Base-by-base conservation (phyloP, 2,888 invertebrate species). In the Tethea ocularis region DNA sequence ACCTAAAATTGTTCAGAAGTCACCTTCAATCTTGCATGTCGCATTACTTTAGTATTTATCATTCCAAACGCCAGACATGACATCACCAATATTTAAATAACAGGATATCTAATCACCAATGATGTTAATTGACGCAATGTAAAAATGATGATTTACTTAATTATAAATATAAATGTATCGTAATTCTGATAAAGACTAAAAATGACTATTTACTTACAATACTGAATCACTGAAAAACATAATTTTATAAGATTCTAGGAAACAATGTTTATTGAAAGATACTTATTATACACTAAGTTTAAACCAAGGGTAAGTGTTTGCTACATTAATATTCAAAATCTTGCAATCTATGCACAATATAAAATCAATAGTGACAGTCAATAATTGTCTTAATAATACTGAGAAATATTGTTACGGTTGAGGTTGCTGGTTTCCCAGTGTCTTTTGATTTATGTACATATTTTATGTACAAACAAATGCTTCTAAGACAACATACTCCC, bases 41-140 rank as follows among this genome's bases (percentile, higher is more conserved):
- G 41, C n/a, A 41, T 51, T 57, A 60, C 58, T 62, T 26, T 46
- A 67, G 57, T 72, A 64, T 61, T 68, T 53, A 57, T 61, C 60
- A 68, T 72, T 66, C 73, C 61, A 59, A 59, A 56, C 65, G 61
- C 63, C 54, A 57, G 60, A 61, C 26, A 7, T 59, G 33, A 33
- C 29, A 63, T 58, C 61, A 68, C 53, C 61, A 68, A 69, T 64
- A 67, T 62, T 71, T 63, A 55, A 60, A 61, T 61, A 60, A 64
- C 63, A 68, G 67, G 75, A 69, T 63, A 67, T 71, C 60, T 66
- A 55, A 57, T 57, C 57, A 61, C 60, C 68, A 63, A 64, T 61
- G 56, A 61, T 60, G 56, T 58, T 69, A 69, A 71, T 69, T 67
- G 64, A 61, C 63, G 61, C 57, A 61, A 38, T 38, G 58, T 51